These are phyloP conservation scores for Coturnix japonica DNA, from an alignment of 2,113 vertebrate species.

Conservation along the genomic window DNA sequence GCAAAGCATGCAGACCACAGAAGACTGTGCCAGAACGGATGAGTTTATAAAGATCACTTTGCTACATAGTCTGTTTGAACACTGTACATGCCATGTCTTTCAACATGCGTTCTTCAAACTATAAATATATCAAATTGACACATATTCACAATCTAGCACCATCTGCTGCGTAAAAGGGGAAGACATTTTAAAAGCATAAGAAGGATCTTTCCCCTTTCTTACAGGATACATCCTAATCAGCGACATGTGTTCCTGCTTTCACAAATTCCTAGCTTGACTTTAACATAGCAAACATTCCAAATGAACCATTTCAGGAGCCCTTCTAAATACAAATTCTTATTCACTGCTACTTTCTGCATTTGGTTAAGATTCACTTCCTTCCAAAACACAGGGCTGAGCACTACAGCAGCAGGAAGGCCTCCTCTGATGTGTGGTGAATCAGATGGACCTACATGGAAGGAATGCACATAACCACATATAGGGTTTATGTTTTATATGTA, in stretches of 20 bases:
- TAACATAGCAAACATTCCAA: background rate
- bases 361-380: background rate
- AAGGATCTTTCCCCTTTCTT: constrained; percentile 5
- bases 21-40: constrained; percentile 53
- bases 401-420: background rate
- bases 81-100: constrained; percentile 49
- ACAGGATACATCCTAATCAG: background rate
- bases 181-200: constrained; percentile 20
- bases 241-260: background rate
- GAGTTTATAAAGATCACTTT: constrained; percentile 33
- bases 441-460: background rate
- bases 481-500: background rate
- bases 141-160: constrained; percentile 71
- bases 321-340: background rate
- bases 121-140: constrained; percentile 68
- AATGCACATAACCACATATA: background rate
- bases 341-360: background rate
- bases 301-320: background rate
- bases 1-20: background rate
- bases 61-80: constrained; percentile 40
- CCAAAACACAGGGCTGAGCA: background rate
- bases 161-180: constrained; percentile 51
- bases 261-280: background rate
- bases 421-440: background rate
- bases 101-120: constrained; percentile 10